Conservation (phyloP, 2,888 invertebrate genomes). For the Chromoteleia sp. region DNA sequence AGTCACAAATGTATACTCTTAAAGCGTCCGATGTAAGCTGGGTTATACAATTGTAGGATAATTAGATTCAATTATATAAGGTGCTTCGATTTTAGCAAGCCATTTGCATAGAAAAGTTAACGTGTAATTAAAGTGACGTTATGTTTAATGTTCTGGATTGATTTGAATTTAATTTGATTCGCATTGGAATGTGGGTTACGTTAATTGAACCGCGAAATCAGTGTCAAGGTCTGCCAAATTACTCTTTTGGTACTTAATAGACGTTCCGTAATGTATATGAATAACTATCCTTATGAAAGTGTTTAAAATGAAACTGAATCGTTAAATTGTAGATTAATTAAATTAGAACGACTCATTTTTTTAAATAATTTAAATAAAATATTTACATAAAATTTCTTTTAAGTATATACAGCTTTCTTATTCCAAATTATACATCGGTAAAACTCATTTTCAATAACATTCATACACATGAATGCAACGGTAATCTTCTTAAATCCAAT, state of each 20-base stretch:
- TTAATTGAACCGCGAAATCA: slow-evolving; percentile 3
- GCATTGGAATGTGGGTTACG: slow-evolving; percentile 6
- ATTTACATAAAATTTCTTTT: too few relatives aligned
- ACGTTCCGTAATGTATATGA: too few relatives aligned
- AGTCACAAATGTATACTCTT: neutral
- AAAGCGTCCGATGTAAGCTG: neutral
- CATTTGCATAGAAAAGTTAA: slow-evolving; percentile 12
- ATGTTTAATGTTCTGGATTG: neutral
- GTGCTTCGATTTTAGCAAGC: slow-evolving; percentile 9
- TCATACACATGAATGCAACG: too few relatives aligned
- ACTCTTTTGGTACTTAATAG: too few relatives aligned
- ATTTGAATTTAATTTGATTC: slow-evolving; percentile 4
- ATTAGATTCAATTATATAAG: slow-evolving; percentile 14
- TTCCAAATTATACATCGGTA: too few relatives aligned
- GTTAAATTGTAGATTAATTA: too few relatives aligned
- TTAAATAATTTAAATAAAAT: too few relatives aligned
- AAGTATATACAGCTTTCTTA: too few relatives aligned
- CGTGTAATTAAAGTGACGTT: slow-evolving; percentile 16
- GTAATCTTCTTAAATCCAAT: neutral
- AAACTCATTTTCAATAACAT: too few relatives aligned
- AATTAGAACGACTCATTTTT: too few relatives aligned
- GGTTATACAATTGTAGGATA: slow-evolving; percentile 26
- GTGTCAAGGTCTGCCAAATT: neutral
- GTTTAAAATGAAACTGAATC: too few relatives aligned
- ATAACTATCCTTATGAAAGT: too few relatives aligned